Evolutionary conservation across 1,140 invertebrate species (phyloP).

Genomic region (Zaprionus kolodkinae): DNA sequence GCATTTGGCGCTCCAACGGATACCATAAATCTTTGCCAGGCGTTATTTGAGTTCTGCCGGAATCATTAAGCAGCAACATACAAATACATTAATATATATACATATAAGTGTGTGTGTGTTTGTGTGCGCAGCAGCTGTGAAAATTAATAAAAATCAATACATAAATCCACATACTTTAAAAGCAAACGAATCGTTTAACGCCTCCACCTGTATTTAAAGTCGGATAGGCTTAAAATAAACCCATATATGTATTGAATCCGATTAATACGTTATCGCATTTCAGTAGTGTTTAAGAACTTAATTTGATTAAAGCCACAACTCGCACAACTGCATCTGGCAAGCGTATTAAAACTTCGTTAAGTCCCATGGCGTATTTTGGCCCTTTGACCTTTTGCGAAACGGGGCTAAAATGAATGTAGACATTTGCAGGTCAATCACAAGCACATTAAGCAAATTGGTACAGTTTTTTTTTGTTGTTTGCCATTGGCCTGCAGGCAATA

Average conservation of each 20-base stretch:
- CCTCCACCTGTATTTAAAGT: neutral
- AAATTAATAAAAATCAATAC: conserved; percentile 59
- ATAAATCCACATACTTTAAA: conserved; percentile 36
- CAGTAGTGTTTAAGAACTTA: neutral
- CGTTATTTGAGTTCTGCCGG: conserved; percentile 17
- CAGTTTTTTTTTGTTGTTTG: conserved; percentile 47
- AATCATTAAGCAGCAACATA: conserved; percentile 45
- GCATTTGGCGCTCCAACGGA: conserved; percentile 62
- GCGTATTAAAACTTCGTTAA: conserved; percentile 3
- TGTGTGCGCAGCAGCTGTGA: conserved; percentile 25
- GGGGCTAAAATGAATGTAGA: conserved; percentile 19
- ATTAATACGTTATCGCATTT: too few species aligned
- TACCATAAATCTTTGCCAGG: conserved; percentile 61
- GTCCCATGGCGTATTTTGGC: neutral
- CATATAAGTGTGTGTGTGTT: conserved; percentile 6
- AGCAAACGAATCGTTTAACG: conserved; percentile 18
- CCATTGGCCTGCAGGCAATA: conserved; percentile 46
- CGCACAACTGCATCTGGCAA: neutral
- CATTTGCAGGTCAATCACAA: conserved; percentile 66
- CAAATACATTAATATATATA: conserved; percentile 21
- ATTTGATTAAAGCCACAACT: neutral
- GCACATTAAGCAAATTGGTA: conserved; percentile 76
- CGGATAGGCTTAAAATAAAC: neutral
- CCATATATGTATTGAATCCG: neutral
- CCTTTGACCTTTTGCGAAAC: conserved; percentile 31